Evolutionary conservation across 2,888 invertebrate genomes (phyloP).

Genomic region (Bedellia somnulentella): DNA sequence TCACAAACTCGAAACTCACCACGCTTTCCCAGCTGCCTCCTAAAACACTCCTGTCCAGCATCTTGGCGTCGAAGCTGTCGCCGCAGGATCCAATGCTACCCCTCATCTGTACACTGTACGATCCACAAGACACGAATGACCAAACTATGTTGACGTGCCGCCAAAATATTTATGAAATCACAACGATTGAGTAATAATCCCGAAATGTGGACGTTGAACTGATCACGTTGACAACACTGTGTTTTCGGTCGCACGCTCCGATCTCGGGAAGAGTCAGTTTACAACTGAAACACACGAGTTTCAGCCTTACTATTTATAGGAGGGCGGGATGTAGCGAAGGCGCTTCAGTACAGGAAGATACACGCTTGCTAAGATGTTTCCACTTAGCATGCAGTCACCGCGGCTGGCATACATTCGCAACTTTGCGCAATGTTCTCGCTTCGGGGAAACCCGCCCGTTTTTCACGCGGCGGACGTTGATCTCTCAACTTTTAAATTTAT

Average conservation of each 20-base stretch:
- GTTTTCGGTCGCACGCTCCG: no score
- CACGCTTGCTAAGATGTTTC: slow-evolving; percentile 25
- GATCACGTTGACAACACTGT: slow-evolving; percentile 45
- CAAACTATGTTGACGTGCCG: slow-evolving; percentile 16
- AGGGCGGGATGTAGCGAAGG: slow-evolving; percentile 28
- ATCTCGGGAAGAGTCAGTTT: no score
- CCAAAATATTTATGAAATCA: slow-evolving; percentile 18
- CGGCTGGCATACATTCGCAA: no score
- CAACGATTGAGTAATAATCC: slow-evolving; percentile 11
- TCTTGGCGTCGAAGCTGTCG: slow-evolving; percentile 15
- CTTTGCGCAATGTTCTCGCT: no score
- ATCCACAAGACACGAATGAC: slow-evolving; percentile 1
- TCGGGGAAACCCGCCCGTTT: slow-evolving; percentile 51
- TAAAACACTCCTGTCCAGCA: slow-evolving; percentile 48
- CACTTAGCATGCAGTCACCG: slow-evolving; percentile 42
- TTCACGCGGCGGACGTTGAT: no score
- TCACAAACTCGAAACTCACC: no score
- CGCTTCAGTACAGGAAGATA: slow-evolving; percentile 37
- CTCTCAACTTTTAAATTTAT: no score
- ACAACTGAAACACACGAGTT: slow-evolving; percentile 43
- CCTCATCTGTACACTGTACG: slow-evolving; percentile 2
- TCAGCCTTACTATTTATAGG: slow-evolving; percentile 49
- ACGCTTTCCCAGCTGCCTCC: slow-evolving; percentile 57
- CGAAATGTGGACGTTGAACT: slow-evolving; percentile 19
- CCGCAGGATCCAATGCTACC: slow-evolving; percentile 2